Percentiles rank a stretch among this genome's conserved stretches.
Conservation (phyloP, 2,888 invertebrate species). For the Oegoconia quadripuncta region DNA sequence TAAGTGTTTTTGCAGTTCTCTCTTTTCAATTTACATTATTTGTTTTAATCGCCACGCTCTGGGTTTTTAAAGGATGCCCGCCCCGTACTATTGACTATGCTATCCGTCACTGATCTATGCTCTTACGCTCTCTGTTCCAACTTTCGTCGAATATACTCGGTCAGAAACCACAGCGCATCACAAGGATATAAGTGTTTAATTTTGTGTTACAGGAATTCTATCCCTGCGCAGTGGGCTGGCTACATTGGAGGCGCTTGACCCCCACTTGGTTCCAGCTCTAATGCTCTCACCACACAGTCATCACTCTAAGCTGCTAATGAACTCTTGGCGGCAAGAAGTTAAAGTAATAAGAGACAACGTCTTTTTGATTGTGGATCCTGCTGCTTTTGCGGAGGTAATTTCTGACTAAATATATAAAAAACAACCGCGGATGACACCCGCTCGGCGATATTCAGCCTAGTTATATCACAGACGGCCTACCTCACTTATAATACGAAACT, state of each 20-base stretch:
- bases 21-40: too few species aligned
- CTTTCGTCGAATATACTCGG: background rate
- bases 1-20: too few species aligned
- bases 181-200: too few species aligned
- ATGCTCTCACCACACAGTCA: constrained; percentile 70
- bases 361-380: constrained; percentile 83
- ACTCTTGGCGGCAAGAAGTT: constrained; percentile 81
- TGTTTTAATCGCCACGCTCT: too few species aligned
- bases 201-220: constrained; percentile 70
- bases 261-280: constrained; percentile 82
- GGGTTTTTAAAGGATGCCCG: too few species aligned
- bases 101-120: too few species aligned
- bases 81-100: too few species aligned
- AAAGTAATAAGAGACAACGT: constrained; percentile 76
- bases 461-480: too few species aligned
- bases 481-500: too few species aligned
- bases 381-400: constrained; percentile 82
- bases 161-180: too few species aligned
- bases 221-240: constrained; percentile 82
- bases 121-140: too few species aligned
- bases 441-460: too few species aligned
- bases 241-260: constrained; percentile 83
- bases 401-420: background rate
- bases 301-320: constrained; percentile 71
- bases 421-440: background rate